Evolutionary conservation across 1,140 invertebrate species (phyloP), one percentile per base, ranked within the genome.

Genomic region (Chlorops oryzae): DNA sequence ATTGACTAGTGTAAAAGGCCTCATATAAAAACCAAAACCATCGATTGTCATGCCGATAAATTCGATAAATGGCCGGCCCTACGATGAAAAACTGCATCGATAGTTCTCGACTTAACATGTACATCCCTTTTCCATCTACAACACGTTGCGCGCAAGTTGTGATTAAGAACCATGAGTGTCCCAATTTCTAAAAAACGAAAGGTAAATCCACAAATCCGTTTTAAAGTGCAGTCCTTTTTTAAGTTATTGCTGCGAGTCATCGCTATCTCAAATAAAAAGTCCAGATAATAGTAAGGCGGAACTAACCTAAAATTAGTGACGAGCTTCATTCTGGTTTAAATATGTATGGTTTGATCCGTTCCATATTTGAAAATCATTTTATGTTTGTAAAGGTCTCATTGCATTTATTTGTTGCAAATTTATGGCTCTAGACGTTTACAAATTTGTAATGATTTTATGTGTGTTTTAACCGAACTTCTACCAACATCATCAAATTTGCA

Each of bases 171-270:
- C 59, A 74, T 76, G 72, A 73, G 67, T 61, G 61, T 74, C 48
- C 63, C 73, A 57, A 75, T 75, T 70, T 75, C 74, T 38, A 75
- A 76, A 70, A 75, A 76, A 72, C 74, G 74, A 58, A 76, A 76
- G 73, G 74, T 76, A 74, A 72, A 50, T 64, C 55, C 35, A 28
- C 25, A 35, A 50, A 63, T 55, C 53, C n/a, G n/a, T n/a, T n/a
- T n/a, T n/a, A n/a, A n/a, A n/a, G n/a, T 35, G 18, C 28, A 47
- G 13, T 22, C 18, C 22, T 12, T 12, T 35, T 46, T 37, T 24
- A 35, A 1, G 37, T 55, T 53, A 55, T 60, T 40, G 45, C 54
- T 57, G 39, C 50, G 39, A 41, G 43, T 55, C n/a, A 38, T 2
- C 34, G 24, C 38, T 6, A 10, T 22, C 34, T 23, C n/a, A 24